These are phyloP conservation scores for Nomada ferruginata DNA, from an alignment of 2,888 invertebrate species.

Conservation along the genomic window DNA sequence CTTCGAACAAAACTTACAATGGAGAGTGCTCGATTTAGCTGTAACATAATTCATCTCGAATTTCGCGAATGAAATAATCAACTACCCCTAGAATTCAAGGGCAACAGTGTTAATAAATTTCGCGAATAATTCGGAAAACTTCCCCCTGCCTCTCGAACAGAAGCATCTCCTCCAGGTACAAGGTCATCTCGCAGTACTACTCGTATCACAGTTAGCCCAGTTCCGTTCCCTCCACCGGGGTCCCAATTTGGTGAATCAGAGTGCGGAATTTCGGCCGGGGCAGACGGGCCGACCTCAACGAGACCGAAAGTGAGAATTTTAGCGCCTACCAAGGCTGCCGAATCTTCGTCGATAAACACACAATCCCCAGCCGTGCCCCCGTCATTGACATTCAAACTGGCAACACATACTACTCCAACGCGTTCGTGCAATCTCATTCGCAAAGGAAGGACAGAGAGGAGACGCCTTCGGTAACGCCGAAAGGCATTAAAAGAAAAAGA, in stretches of 20 bases:
- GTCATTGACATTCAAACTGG: constrained; percentile 71
- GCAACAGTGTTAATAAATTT: no score
- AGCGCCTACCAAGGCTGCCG: constrained; percentile 79
- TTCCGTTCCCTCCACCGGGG: neutral
- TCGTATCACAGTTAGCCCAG: constrained; percentile 12
- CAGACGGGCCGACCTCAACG: constrained; percentile 59
- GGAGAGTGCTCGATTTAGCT: no score
- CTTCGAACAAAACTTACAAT: no score
- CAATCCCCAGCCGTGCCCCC: constrained; percentile 32
- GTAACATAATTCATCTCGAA: no score
- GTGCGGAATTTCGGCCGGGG: constrained; percentile 60
- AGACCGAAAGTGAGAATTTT: constrained; percentile 79
- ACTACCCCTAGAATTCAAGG: no score
- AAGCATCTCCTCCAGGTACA: no score
- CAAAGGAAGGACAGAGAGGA: neutral
- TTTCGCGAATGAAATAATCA: no score
- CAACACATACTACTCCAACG: constrained; percentile 14
- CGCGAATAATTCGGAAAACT: no score
- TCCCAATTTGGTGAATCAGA: constrained; percentile 62
- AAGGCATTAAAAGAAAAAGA: neutral
- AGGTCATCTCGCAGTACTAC: no score
- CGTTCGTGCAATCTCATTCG: neutral
- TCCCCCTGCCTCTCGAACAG: no score
- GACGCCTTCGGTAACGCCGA: neutral
- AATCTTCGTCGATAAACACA: constrained; percentile 68